Evolutionary conservation across 2,797 vertebrate genomes (phyloP).

Genomic region (Gallinago stenura): DNA sequence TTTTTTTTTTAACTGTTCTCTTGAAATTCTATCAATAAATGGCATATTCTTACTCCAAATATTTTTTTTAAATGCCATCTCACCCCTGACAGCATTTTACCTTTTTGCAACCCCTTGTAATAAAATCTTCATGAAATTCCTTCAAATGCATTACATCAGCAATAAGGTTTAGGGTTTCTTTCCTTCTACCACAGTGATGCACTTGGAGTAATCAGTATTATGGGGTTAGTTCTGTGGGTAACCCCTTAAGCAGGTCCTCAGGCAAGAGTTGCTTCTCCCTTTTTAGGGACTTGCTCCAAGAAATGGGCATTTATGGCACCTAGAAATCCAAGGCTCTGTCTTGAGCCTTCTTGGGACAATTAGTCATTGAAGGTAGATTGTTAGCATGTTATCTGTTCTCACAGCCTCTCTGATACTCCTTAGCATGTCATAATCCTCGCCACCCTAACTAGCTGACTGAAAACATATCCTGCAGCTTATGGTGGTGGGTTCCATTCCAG

Average conservation of each 20-base stretch:
- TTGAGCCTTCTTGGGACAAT: background rate
- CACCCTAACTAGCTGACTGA: background rate
- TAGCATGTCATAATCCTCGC: accelerated
- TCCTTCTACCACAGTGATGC: background rate
- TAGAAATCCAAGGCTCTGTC: background rate
- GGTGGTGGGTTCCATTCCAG: background rate
- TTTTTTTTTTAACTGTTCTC: background rate
- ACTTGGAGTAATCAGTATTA: background rate
- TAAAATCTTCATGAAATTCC: background rate
- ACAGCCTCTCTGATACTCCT: background rate
- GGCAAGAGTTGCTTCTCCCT: background rate
- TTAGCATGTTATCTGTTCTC: background rate
- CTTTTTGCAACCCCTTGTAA: background rate
- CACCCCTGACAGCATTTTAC: background rate
- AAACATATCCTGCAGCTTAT: background rate
- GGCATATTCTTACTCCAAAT: background rate
- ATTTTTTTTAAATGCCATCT: background rate
- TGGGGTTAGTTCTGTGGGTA: background rate
- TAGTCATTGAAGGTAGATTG: no score
- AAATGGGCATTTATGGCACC: background rate
- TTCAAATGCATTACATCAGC: background rate
- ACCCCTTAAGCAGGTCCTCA: background rate
- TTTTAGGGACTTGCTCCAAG: background rate
- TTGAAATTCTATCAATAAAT: background rate
- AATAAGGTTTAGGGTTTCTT: background rate